phyloP scores from a whole-genome alignment of 2,797 vertebrate genomes.

The Takifugu rubripes region DNA sequence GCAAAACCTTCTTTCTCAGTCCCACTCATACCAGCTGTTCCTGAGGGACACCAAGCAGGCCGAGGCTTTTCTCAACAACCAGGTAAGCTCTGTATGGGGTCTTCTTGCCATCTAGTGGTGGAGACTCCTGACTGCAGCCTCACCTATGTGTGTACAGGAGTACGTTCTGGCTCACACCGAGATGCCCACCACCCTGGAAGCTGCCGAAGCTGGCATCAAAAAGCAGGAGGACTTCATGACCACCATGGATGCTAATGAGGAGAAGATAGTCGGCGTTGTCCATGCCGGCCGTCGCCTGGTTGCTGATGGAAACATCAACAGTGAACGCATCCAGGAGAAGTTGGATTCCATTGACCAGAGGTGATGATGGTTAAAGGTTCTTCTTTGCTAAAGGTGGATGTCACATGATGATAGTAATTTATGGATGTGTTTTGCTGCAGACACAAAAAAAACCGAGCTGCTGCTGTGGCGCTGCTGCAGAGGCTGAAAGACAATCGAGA shows the following conservation, averaged over 20 bases:
- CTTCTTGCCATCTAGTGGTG: not conserved
- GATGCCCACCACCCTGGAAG: slow-evolving; percentile 95
- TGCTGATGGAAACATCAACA: slow-evolving; percentile 91
- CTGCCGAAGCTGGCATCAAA: slow-evolving; percentile 94
- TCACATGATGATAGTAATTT: not conserved
- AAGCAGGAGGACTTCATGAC: slow-evolving; percentile 99
- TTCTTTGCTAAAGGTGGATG: not conserved
- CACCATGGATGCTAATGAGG: slow-evolving; percentile 96
- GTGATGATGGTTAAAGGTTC: slow-evolving; percentile 55
- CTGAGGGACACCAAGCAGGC: slow-evolving; percentile 91
- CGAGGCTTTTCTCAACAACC: slow-evolving; percentile 79
- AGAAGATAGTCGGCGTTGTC: slow-evolving; percentile 92
- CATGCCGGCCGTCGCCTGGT: slow-evolving; percentile 90
- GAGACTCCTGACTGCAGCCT: not conserved
- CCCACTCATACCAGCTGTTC: slow-evolving; percentile 95
- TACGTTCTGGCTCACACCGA: slow-evolving; percentile 96
- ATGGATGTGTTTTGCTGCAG: slow-evolving; percentile 30
- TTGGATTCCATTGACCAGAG: slow-evolving; percentile 95
- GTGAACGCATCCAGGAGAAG: slow-evolving; percentile 85
- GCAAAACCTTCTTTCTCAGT: slow-evolving; percentile 93
- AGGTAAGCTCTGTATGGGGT: slow-evolving; percentile 63
- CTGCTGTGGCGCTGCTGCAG: slow-evolving; percentile 89
- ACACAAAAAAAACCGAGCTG: slow-evolving; percentile 78
- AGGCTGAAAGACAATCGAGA: slow-evolving; percentile 96
- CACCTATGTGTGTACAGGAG: slow-evolving; percentile 73